A percentile compares a stretch with the other conserved stretches of the same genome.
These are phyloP conservation scores for Stegastes partitus DNA, from an alignment of 2,113 vertebrate genomes.

Conservation along the genomic window DNA sequence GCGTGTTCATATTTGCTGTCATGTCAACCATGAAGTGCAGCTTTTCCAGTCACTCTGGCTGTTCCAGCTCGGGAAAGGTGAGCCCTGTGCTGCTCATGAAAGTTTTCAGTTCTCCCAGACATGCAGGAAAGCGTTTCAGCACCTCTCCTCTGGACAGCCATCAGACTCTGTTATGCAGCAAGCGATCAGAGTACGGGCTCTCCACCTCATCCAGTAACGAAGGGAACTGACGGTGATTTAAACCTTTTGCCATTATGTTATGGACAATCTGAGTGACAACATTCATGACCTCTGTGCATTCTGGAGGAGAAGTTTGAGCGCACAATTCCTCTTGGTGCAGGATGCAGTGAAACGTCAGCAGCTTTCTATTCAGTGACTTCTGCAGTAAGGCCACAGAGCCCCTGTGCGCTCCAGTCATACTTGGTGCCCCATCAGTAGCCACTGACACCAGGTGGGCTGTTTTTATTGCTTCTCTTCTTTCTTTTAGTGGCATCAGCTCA, in stretches of 20 bases:
- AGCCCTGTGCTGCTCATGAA: slow-evolving; percentile 64
- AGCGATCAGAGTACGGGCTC: slow-evolving; percentile 56
- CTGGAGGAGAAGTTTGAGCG: background rate
- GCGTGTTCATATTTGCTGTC: no score
- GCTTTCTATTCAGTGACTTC: slow-evolving; percentile 36
- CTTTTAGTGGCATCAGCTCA: slow-evolving; percentile 33
- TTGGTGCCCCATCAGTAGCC: slow-evolving; percentile 50
- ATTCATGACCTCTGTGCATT: slow-evolving; percentile 30
- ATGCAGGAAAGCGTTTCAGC: slow-evolving; percentile 49
- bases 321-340: slow-evolving; percentile 26
- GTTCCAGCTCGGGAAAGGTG: slow-evolving; percentile 47
- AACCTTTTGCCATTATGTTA: no score
- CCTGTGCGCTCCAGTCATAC: slow-evolving; percentile 61
- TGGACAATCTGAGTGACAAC: no score
- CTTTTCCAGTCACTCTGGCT: no score
- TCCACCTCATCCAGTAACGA: slow-evolving; percentile 43
- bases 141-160: slow-evolving; percentile 67
- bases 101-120: slow-evolving; percentile 64
- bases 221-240: slow-evolving; percentile 53
- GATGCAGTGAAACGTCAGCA: slow-evolving; percentile 60
- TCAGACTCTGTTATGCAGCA: slow-evolving; percentile 27
- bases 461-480: slow-evolving; percentile 33
- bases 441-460: slow-evolving; percentile 31
- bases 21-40: no score
- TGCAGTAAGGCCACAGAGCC: slow-evolving; percentile 59